Base-by-base conservation (phyloP, 2,888 invertebrate species). In the Ophioninae sp. region DNA sequence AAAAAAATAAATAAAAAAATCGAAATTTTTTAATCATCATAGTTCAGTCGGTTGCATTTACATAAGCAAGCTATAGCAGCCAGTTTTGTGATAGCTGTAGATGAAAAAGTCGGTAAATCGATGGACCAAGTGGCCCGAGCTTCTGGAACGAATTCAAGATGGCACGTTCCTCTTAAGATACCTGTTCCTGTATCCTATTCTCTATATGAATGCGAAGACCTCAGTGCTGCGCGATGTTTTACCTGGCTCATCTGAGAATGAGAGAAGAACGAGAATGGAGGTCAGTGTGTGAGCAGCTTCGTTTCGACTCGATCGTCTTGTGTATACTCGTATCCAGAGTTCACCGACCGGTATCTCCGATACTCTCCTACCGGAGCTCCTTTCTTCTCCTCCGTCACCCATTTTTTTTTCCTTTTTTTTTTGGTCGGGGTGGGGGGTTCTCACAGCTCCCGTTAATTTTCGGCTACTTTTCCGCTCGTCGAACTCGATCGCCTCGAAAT, bases 251-350 rank as follows among this genome's bases (percentile, higher is more conserved):
- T 78, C 79, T 30, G 77, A 72, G 79, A 59, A 82, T 75, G 82
- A 81, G 81, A 80, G 79, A 83, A 74, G 82, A 73, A 83, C 79
- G 87, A 88, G 79, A 92, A 92, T 92, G 89, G 91, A 90, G 92
- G 92, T 92, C 91, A 92, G 92, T 92, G 87, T 92, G 92, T 91
- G 90, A 92, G 87, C 91, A 89, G 88, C 88, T 90, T 90, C 89
- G 88, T 87, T 89, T 85, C 88, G 8, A 79, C 64, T 90, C 87
- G 77, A 82, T 87, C 88, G 86, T 87, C 30, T 30, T 30, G 61
- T 87, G 85, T 87, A 51, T 87, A 87, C 87, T 86, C 82, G 67
- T 61, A 86, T 85, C 79, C 79, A 82, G 89, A 89, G 90, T 89
- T 89, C 90, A 87, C 81, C 88, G 90, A 90, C 90, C 91, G 86